phyloP scores from a whole-genome alignment of 2,797 vertebrate species.

The Xenentodon cancila region DNA sequence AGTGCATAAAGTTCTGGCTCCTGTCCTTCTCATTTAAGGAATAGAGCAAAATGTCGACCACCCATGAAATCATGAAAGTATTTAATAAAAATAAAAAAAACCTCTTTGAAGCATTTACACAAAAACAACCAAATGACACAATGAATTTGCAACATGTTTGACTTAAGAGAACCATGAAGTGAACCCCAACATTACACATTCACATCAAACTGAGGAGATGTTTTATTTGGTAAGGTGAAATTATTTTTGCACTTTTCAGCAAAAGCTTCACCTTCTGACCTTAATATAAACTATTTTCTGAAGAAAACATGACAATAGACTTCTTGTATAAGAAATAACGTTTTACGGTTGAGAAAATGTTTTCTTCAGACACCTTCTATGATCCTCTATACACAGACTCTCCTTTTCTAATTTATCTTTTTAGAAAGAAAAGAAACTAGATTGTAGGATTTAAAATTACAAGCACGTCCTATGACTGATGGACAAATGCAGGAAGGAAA shows the following conservation, averaged over 20 bases:
- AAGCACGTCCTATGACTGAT: constrained; percentile 9
- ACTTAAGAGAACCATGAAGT: neutral
- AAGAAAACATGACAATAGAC: no score
- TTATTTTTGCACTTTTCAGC: no score
- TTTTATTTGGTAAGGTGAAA: no score
- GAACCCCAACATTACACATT: no score
- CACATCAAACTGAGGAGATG: no score
- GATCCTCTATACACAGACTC: no score
- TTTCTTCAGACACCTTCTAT: no score
- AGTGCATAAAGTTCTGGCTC: constrained; percentile 37
- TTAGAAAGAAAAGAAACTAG: neutral
- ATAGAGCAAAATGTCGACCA: constrained; percentile 36
- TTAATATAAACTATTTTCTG: no score
- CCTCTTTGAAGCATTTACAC: constrained; percentile 28
- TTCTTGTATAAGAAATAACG: no score
- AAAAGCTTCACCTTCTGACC: no score
- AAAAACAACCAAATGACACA: constrained; percentile 19
- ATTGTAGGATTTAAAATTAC: constrained; percentile 3
- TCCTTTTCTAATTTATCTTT: no score
- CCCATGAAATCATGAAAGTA: constrained; percentile 1
- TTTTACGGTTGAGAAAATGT: no score
- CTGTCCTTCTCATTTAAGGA: constrained; percentile 43
- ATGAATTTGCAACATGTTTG: constrained; percentile 10
- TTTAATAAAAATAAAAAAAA: neutral
- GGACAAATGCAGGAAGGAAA: constrained; percentile 36